Base-by-base conservation (phyloP, 2,888 invertebrate species). In the Erebia ligea region DNA sequence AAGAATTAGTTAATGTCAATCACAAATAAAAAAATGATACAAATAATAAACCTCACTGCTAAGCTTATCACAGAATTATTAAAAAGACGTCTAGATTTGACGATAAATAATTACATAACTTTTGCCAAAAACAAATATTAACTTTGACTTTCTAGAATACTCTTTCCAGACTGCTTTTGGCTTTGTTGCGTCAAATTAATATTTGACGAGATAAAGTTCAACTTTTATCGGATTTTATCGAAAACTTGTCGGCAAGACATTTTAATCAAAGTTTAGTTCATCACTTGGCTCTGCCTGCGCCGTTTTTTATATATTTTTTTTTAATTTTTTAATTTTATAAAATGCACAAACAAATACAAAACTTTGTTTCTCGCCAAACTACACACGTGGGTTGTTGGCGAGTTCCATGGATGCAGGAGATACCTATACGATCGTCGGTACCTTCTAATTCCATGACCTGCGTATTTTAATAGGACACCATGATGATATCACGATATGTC, bases 131-230 rank as follows among this genome's bases (percentile, higher is more conserved):
- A 63, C 63, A 63, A 63, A 63, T 63, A 45, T 63, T 50, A 50
- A 63, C 56, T 70, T 61, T 67, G 61, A 62, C 67, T 70, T 65
- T 57, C 10, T 2, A 67, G 65, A 67, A 6, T 34, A 34, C 34
- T 34, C 71, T 70, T 65, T 61, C 61, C 58, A 72, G 57, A 68
- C 69, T 70, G 70, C 69, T 62, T 62, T 45, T 57, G 62, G 67
- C 50, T 57, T 72, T 67, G 40, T 56, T 25, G 63, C 62, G 62
- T 67, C 58, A 70, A 70, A 74, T 74, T 74, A 58, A 67, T 68
- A 72, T 69, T 72, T 74, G 69, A 68, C 34, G 54, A 67, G 65
- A 69, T 68, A 61, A 72, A 68, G 65, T 65, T 65, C 68, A 62
- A 63, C 56, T 56, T 50, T 45, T 2, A 11, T 13, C 9, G 45